A percentile compares a stretch with the other conserved stretches of the same genome.
These are phyloP conservation scores for Paedocypris sp. DNA, from an alignment of 2,113 vertebrate genomes.

Conservation along the genomic window DNA sequence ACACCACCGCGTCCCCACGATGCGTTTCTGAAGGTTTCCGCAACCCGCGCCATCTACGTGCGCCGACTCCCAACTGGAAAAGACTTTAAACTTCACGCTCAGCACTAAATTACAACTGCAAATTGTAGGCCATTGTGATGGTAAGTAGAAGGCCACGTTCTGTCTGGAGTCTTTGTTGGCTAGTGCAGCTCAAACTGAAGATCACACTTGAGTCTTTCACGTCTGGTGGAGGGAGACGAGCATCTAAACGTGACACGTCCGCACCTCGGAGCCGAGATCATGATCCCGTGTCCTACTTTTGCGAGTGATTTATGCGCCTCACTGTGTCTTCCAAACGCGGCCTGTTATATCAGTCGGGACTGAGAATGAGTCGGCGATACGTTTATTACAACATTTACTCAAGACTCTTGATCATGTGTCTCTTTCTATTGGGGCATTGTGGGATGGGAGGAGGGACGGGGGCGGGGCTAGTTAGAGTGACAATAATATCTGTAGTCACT, in stretches of 20 bases:
- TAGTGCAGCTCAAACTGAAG: no score
- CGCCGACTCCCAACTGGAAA: background rate
- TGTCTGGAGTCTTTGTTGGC: no score
- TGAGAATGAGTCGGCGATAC: background rate
- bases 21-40: background rate
- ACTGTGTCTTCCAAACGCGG: background rate
- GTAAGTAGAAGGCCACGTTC: no score
- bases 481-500: no score
- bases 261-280: background rate
- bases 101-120: background rate
- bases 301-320: slow-evolving; percentile 9
- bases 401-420: no score
- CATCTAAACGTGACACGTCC: background rate
- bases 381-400: no score
- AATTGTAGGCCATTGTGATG: background rate
- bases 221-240: background rate
- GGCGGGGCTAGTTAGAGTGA: no score
- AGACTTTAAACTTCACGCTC: background rate
- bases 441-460: no score
- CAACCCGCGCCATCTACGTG: background rate
- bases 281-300: slow-evolving; percentile 6
- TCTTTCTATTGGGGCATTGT: no score
- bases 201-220: no score
- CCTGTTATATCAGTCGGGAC: background rate
- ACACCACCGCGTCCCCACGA: background rate